Evolutionary conservation across 2,797 vertebrate species (phyloP).

Genomic region (Macropodus opercularis): DNA sequence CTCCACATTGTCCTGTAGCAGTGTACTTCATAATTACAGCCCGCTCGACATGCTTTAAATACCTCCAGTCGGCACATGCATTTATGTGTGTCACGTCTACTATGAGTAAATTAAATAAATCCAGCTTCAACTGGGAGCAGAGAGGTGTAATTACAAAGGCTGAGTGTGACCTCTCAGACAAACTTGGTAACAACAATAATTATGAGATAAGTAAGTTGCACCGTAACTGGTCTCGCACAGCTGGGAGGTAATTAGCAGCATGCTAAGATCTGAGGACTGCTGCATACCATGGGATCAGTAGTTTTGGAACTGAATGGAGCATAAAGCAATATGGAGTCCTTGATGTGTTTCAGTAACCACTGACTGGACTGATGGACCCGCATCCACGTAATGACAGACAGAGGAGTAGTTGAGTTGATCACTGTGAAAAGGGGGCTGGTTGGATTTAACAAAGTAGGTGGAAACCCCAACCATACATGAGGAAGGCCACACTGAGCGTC

Average conservation of each 20-base stretch:
- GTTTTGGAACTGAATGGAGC: conserved; percentile 46
- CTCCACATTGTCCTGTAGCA: conserved; percentile 36
- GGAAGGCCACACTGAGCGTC: conserved; percentile 15
- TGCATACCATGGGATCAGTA: conserved; percentile 47
- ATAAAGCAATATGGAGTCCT: conserved; percentile 57
- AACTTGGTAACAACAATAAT: conserved; percentile 45
- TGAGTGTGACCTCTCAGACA: conserved; percentile 50
- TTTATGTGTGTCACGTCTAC: conserved; percentile 33
- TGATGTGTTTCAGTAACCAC: conserved; percentile 70
- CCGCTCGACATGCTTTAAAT: conserved; percentile 58
- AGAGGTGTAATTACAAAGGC: conserved; percentile 63
- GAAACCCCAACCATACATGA: conserved; percentile 29
- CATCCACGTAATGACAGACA: conserved; percentile 69
- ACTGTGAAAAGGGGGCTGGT: conserved; percentile 36
- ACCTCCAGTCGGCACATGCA: conserved; percentile 32
- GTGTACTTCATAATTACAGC: conserved; percentile 72
- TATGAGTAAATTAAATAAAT: conserved; percentile 54
- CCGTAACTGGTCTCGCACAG: conserved; percentile 38
- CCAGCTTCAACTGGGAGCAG: conserved; percentile 32
- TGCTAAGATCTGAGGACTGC: conserved; percentile 50
- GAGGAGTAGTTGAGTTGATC: conserved; percentile 45
- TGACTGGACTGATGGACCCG: conserved; percentile 60
- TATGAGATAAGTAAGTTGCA: conserved; percentile 48
- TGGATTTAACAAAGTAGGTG: conserved; percentile 45
- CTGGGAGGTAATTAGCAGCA: conserved; percentile 53